phyloP scores from a whole-genome alignment of 2,888 invertebrate species.

The Sepioteuthis lessoniana region DNA sequence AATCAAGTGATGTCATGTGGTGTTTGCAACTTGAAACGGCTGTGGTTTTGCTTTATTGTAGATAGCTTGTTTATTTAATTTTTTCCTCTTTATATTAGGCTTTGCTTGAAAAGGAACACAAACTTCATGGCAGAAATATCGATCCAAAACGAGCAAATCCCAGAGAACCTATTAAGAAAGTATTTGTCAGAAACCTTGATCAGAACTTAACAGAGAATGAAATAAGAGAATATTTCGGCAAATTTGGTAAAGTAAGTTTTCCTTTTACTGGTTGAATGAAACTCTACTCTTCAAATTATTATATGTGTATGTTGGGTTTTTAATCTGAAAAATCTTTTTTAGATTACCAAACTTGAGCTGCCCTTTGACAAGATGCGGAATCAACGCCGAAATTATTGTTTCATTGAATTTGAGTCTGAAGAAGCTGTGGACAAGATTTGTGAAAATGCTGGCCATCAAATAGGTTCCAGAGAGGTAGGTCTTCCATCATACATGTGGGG shows the following conservation, averaged over 20 bases:
- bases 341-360: conserved; percentile 97
- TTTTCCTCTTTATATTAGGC: conserved; percentile 57
- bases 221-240: conserved; percentile 91
- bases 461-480: conserved; percentile 91
- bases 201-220: conserved; percentile 94
- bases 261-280: no score
- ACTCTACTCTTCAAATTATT: no score
- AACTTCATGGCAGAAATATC: conserved; percentile 94
- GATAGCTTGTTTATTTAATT: no score
- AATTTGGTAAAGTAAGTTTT: conserved; percentile 90
- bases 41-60: no score
- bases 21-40: no score
- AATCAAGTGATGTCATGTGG: no score
- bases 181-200: conserved; percentile 95
- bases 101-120: conserved; percentile 78
- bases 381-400: conserved; percentile 96
- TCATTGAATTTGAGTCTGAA: conserved; percentile 97
- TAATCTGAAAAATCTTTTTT: conserved; percentile 49
- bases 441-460: conserved; percentile 60
- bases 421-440: conserved; percentile 88
- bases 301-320: not conserved
- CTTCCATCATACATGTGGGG: not conserved
- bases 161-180: conserved; percentile 80
- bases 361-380: conserved; percentile 98
- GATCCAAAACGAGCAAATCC: conserved; percentile 97